Conservation (phyloP, 2,888 invertebrate genomes). For the Aphodius sticticus region DNA sequence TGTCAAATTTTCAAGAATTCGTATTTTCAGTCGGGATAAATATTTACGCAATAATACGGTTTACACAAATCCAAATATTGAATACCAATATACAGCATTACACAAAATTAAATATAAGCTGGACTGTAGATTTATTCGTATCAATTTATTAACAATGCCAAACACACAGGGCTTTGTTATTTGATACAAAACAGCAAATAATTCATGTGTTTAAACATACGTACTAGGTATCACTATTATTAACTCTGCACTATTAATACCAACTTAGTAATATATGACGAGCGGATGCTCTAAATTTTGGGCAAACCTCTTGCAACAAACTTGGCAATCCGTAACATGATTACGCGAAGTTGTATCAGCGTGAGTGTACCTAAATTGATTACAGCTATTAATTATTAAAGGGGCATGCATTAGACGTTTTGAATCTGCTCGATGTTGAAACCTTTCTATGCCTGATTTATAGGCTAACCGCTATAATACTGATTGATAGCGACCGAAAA, state of each 20-base stretch:
- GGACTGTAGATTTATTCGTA: too few relatives aligned
- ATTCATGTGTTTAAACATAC: too few relatives aligned
- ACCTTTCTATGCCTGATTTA: neutral
- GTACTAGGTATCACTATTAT: too few relatives aligned
- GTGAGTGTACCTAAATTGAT: neutral
- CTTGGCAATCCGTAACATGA: neutral
- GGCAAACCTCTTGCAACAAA: neutral
- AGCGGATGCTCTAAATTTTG: neutral
- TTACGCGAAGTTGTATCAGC: neutral
- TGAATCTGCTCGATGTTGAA: neutral
- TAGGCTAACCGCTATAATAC: neutral
- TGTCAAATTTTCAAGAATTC: neutral
- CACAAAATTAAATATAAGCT: too few relatives aligned
- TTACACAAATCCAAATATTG: neutral
- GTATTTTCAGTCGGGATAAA: neutral
- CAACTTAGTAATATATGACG: too few relatives aligned
- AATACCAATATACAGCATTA: neutral
- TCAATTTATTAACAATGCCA: too few relatives aligned
- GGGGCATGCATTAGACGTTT: neutral
- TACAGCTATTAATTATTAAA: neutral
- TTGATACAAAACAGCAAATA: too few relatives aligned
- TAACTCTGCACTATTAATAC: too few relatives aligned
- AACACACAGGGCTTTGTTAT: too few relatives aligned
- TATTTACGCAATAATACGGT: too few relatives aligned
- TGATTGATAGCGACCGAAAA: conserved; percentile 4